These are phyloP conservation scores for Euura lappo DNA, from an alignment of 1,140 invertebrate species.

Conservation along the genomic window DNA sequence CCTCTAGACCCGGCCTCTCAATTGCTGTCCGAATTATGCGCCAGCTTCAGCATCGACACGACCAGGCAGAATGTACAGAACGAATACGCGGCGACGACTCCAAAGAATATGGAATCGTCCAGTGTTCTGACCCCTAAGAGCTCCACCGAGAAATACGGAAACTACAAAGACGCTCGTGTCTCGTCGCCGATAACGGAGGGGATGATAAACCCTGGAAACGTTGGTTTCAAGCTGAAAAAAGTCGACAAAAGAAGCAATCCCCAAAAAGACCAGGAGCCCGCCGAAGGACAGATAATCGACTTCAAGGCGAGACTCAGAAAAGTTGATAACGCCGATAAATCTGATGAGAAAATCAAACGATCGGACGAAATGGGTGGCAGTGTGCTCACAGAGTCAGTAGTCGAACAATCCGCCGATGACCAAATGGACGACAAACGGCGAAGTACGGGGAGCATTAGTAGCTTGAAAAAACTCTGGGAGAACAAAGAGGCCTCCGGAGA, in stretches of 20 bases:
- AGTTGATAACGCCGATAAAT: constrained; percentile 68
- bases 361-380: constrained; percentile 53
- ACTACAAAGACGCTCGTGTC: constrained; percentile 29
- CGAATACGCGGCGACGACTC: constrained; percentile 49
- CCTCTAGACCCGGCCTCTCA: constrained; percentile 71
- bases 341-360: constrained; percentile 49
- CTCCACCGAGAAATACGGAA: constrained; percentile 35
- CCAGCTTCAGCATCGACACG: constrained; percentile 52
- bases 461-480: constrained; percentile 92
- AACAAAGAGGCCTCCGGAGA: constrained; percentile 65
- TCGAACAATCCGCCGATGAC: constrained; percentile 54
- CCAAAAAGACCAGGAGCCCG: constrained; percentile 59
- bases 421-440: constrained; percentile 84
- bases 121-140: background rate
- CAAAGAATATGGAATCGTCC: constrained; percentile 33
- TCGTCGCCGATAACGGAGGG: constrained; percentile 39
- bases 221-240: constrained; percentile 68
- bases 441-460: constrained; percentile 91
- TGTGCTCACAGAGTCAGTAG: constrained; percentile 42
- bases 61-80: constrained; percentile 37
- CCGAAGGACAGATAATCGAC: constrained; percentile 74
- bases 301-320: constrained; percentile 85
- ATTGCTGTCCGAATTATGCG: constrained; percentile 74
- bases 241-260: constrained; percentile 64
- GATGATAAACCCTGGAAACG: constrained; percentile 31